Base-by-base conservation (phyloP, 2,113 vertebrate genomes). In the Sarotherodon lohbergeri region DNA sequence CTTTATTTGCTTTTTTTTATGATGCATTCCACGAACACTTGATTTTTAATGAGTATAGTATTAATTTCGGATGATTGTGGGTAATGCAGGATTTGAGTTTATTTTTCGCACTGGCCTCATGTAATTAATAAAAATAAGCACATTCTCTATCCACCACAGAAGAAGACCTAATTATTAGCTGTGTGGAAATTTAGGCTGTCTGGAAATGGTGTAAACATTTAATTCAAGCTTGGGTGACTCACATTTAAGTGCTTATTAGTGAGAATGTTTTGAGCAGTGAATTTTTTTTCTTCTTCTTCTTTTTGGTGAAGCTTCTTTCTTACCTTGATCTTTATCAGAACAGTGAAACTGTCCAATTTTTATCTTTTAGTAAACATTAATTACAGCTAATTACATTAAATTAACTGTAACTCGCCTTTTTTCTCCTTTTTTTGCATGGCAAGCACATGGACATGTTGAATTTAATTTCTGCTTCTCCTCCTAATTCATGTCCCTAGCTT, bases 171-270 rank as follows among this genome's bases (percentile, higher is more conserved):
- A 78, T 14, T 81, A 73, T 52, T 34, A 85, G 59, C 29, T 54
- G 80, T 19, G 59, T 79, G 43, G 41, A 89, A 89, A 59, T 80
- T 39, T 52, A 17, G 22, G 41, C 13, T 59, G 83, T 83, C 14
- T 13, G 39, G 6, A 73, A 16, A 50, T 50, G 50, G 63, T 73
- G 63, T 84, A 81, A 88, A 89, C 36, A 80, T 87, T 81, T 82
- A 19, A 83, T 83, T 91, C 88, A 73, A 66, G 63, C 73, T 55
- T 83, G 10, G 1, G 11, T 88, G 81, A 78, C 34, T 89, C 83
- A 73, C 6, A 57, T 66, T 82, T 82, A 68, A 50, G 79, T 85
- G 83, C 46, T 86, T 84, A 88, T 82, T 86, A 78, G 39, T 82
- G 59, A 89, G 80, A 22, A 29, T 63, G 87, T 85, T 80, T 85